Evolutionary conservation across 2,113 vertebrate species (phyloP).

Genomic region (Corythornis madagascariensis): DNA sequence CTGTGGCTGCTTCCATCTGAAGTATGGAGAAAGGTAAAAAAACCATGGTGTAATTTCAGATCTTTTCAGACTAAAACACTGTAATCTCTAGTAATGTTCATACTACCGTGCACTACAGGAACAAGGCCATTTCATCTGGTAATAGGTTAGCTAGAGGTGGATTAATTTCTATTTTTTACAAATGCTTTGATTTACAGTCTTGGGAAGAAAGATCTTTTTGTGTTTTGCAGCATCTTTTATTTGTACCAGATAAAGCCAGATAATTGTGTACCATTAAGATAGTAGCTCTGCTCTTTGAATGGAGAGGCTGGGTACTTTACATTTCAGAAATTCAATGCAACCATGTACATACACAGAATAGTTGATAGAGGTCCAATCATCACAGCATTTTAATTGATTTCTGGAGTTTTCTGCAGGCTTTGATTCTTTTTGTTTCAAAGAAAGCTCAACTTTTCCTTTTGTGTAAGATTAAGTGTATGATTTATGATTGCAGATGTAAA

Average conservation of each 20-base stretch:
- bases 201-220: background rate
- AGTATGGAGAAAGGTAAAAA: background rate
- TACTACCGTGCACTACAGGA: background rate
- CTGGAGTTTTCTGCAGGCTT: background rate
- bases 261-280: background rate
- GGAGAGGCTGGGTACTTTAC: background rate
- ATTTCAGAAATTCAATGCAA: background rate
- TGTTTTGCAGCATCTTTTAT: background rate
- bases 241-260: background rate
- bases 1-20: background rate
- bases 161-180: background rate
- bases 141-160: background rate
- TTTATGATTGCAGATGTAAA: background rate
- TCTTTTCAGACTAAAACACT: background rate
- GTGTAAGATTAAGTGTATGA: background rate
- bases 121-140: background rate
- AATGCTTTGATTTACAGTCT: background rate
- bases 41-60: background rate
- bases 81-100: background rate
- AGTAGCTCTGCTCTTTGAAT: background rate
- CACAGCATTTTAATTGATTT: slow-evolving; percentile 15
- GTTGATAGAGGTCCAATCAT: background rate
- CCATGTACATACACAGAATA: background rate
- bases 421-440: background rate
- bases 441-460: background rate